These are phyloP conservation scores for Nannobrachium achirus DNA, from an alignment of 2,113 vertebrate species.

Conservation along the genomic window DNA sequence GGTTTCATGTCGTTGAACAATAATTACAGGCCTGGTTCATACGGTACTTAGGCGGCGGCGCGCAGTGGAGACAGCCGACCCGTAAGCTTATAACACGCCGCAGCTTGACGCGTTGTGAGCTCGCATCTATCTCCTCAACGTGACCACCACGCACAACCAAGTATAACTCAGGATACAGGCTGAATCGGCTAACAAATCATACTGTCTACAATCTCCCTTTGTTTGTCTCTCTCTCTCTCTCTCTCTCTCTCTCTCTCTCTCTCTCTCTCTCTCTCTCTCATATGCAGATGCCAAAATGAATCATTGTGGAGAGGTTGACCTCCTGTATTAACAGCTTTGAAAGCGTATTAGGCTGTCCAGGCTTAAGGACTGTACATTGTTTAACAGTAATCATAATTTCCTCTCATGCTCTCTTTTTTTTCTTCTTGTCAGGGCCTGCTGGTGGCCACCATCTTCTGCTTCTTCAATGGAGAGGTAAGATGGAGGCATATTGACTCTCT, in stretches of 20 bases:
- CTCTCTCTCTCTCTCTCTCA: not conserved
- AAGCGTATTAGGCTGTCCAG: not conserved
- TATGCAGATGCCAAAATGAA: not conserved
- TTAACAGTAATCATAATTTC: not conserved
- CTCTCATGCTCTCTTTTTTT: not conserved
- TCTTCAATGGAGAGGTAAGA: slow-evolving; percentile 98
- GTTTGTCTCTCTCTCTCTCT: not conserved
- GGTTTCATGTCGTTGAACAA: not conserved
- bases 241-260: not conserved
- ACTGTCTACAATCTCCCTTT: not conserved
- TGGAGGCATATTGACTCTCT: not conserved
- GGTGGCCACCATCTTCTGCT: slow-evolving; percentile 98
- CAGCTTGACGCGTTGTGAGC: not conserved
- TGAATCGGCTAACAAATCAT: slow-evolving; percentile 4
- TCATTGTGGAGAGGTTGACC: not conserved
- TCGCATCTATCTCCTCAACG: not conserved
- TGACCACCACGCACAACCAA: too few species aligned
- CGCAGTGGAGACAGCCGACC: too few species aligned
- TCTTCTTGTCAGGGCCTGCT: slow-evolving; percentile 87
- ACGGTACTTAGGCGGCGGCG: too few species aligned
- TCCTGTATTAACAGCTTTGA: not conserved
- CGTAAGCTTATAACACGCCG: too few species aligned
- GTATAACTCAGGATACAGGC: slow-evolving; percentile 23
- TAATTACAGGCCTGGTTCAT: too few species aligned
- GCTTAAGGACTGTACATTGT: not conserved